Evolutionary conservation across 2,797 vertebrate species (phyloP), one percentile per base, ranked within the genome.

Genomic region (Peromyscus melanophrys): DNA sequence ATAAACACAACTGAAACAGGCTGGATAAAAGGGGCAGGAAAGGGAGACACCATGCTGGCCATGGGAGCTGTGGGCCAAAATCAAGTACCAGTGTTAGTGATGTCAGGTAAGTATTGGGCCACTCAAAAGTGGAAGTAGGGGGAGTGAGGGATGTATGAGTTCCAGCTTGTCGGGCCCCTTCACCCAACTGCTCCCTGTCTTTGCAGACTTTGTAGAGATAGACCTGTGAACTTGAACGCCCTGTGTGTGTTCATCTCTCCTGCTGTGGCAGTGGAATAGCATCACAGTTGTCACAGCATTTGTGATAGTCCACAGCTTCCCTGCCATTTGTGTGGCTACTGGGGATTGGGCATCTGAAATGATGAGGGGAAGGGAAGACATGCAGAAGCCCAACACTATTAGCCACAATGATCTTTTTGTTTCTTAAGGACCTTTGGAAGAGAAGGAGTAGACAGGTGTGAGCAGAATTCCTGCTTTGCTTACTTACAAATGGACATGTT

Each of bases 401-500:
- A 95, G 40, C n/a, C 69, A 84, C 67, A 67, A 69, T 92, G 40
- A 77, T 69, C 92, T 91, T 85, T 94, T 96, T 88, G 34, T 52
- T 43, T 83, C 76, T 86, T 80, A 25, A 82, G 87, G 63, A 21
- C 52, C 80, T 84, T 40, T 96, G 91, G 88, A 94, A 95, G 69
- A 91, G 75, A 89, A 89, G 63, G 76, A 95, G 40, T 63, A 78
- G 61, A 97, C 55, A 94, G 80, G 67, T 8, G 59, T 78, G 69
- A 84, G 67, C 65, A 96, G 89, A 81, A 83, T 95, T 94, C 95
- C 81, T 90, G 61, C 69, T 96, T 96, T 94, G 71, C 67, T 96
- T 96, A 97, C 82, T 97, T 94, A 65, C 59, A 94, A 96, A 83
- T 57, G 71, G 82, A 84, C 65, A 61, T 90, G 94, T 96, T 97